Evolutionary conservation across 2,113 vertebrate genomes (phyloP), one percentile per base, ranked within the genome.

Genomic region (Colistium nudipinnis): DNA sequence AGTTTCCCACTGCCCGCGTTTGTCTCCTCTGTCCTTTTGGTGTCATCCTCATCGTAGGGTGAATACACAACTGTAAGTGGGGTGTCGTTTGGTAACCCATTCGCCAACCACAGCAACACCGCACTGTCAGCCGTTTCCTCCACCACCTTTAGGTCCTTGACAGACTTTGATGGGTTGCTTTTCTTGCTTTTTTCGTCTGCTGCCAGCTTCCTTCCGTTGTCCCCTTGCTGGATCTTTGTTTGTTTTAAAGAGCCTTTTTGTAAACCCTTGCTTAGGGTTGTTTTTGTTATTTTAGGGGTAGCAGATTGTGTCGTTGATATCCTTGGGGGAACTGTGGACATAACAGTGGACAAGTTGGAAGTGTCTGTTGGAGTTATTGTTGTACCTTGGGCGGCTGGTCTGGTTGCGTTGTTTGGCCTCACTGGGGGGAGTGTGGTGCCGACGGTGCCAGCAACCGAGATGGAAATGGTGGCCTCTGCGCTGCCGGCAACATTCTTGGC

Each of bases 401-500:
- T 81, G 17, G 79, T 80, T 11, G 49, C 69, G 1, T 12, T 35
- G 16, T 17, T 54, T 0, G 76, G 17, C 35, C 66, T 90, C 63
- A 68, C 71, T 33, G 87, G 90, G 7, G 93, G 78, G 19, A 86
- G 60, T 0, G 93, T 91, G 44, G 93, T 94, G 3, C 88, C 90
- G 19, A 89, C 77, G n/a, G 70, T 69, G 31, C 95, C 95, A 19
- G 93, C 92, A 57, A 99, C 90, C 0, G 90, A 94, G 54, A 99
- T 68, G 1, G 92, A 94, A 60, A 99, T 95, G 66, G 90, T 92
- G 43, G 95, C 95, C 86, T 95, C 94, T 7, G 94, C 92, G 17
- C 78, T 88, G 19, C 97, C 97, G 1, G 96, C 97, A 71, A 95
- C 81, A 61, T 98, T 99, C 86, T 95, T 98, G 39, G 96, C 98